A percentile compares a stretch with the other conserved stretches of the same genome.
Conservation (phyloP, 1,140 invertebrate species). For the Olivierus martensii region DNA sequence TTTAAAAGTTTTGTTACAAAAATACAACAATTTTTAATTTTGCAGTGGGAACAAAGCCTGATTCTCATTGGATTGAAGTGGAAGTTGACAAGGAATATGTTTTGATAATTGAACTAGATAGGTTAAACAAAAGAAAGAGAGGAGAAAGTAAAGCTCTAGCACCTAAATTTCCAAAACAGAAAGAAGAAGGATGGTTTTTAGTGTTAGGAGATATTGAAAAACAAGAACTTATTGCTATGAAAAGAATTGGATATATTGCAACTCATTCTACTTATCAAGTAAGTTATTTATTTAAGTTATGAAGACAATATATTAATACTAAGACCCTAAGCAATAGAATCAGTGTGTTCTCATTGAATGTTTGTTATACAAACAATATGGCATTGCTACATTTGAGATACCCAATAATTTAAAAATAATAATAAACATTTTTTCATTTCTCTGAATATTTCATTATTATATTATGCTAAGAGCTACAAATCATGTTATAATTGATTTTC, state of each 20-base stretch:
- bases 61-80: slow-evolving; percentile 41
- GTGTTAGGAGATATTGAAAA: slow-evolving; percentile 57
- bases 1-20: too few species aligned
- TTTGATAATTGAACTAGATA: slow-evolving; percentile 36
- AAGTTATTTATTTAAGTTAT: background rate
- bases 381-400: too few species aligned
- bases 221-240: slow-evolving; percentile 70
- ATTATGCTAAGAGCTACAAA: too few species aligned
- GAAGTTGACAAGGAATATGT: slow-evolving; percentile 57
- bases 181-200: slow-evolving; percentile 92
- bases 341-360: too few species aligned
- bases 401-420: too few species aligned
- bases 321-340: too few species aligned
- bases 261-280: slow-evolving; percentile 19
- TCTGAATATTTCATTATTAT: too few species aligned
- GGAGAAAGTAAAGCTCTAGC: slow-evolving; percentile 44
- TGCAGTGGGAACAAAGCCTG: slow-evolving; percentile 6
- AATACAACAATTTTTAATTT: background rate
- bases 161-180: slow-evolving; percentile 76
- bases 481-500: too few species aligned
- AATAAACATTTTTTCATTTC: too few species aligned
- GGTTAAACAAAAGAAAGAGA: slow-evolving; percentile 1
- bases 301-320: background rate
- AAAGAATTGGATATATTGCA: slow-evolving; percentile 44
- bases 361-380: too few species aligned